Conservation (phyloP, 2,888 invertebrate species). For the Aethes cnicana region DNA sequence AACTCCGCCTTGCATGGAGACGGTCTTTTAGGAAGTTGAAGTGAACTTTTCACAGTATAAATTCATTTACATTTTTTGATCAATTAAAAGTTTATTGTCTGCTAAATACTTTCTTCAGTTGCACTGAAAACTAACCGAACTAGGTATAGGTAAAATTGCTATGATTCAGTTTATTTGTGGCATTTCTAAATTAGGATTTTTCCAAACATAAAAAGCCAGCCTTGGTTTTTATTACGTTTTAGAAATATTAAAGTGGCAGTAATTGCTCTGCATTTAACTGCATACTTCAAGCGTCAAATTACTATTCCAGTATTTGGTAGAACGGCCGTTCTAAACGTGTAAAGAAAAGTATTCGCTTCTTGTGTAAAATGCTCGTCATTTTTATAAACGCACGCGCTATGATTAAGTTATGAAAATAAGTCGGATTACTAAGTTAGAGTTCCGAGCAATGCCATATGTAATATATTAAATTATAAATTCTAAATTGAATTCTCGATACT, state of each 20-base stretch:
- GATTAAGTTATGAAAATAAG: neutral
- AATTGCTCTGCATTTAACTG: conserved; percentile 18
- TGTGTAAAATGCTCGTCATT: neutral
- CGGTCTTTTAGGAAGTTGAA: too few relatives aligned
- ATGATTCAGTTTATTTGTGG: neutral
- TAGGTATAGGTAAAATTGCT: too few relatives aligned
- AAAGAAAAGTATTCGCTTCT: neutral
- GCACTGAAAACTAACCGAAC: too few relatives aligned
- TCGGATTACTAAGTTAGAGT: too few relatives aligned
- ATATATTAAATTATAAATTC: too few relatives aligned
- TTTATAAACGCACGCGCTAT: neutral
- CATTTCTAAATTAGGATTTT: conserved; percentile 13
- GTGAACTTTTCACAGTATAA: too few relatives aligned
- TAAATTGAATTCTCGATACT: too few relatives aligned
- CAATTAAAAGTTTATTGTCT: too few relatives aligned
- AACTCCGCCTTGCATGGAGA: too few relatives aligned
- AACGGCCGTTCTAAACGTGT: neutral
- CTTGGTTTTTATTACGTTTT: conserved; percentile 16
- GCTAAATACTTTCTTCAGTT: too few relatives aligned
- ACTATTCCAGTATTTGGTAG: conserved; percentile 8
- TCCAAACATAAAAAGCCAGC: conserved; percentile 15
- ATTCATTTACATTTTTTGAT: too few relatives aligned
- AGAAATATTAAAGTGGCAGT: conserved; percentile 15
- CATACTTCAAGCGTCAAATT: conserved; percentile 21
- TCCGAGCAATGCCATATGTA: too few relatives aligned